Base-by-base conservation (phyloP, 2,797 vertebrate species). In the Orientallactaga sibirica region DNA sequence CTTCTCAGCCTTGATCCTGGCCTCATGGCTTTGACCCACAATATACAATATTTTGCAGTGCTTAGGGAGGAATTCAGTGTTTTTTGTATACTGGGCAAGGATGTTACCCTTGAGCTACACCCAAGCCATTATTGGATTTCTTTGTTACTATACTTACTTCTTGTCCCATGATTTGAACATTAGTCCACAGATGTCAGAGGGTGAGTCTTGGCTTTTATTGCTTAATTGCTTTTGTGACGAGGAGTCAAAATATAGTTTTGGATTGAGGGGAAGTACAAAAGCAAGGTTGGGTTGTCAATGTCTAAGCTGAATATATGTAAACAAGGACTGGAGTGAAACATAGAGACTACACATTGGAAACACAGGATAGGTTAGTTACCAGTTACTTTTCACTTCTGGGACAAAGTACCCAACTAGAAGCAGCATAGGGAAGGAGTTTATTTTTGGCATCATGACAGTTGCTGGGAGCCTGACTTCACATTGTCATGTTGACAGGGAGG, bases 111-210 rank as follows among this genome's bases (percentile, higher is more conserved):
- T n/a, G 2, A 70, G 29, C 29, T 70, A 70, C 29, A 70, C 29
- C 2, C 48, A 3, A 25, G 5, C 25, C 48, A 4, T 93, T 91
- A 88, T 41, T 92, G 19, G 27, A 61, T 95, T 92, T 95, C 64
- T 79, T 93, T 79, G 93, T 97, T 90, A 79, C 16, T 92, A 66
- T 82, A 58, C 22, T 66, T 94, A 55, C 90, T 95, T 29, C 43
- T 62, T 85, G 73, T 92, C 43, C 68, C 83, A 78, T 76, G 75
- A 77, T 94, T 22, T 86, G n/a, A 95, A 84, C 37, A 78, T 92
- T 80, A 90, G 73, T 91, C 33, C 73, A 93, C 27, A 86, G 37
- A 88, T 86, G 43, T 93, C 83, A 97, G 48, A 37, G 29, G 62
- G 91, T 94, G 66, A 19, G 16, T 5, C 19, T 95, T 90, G 82